Conservation (phyloP, 2,888 invertebrate genomes). For the Morinoia aosen region DNA sequence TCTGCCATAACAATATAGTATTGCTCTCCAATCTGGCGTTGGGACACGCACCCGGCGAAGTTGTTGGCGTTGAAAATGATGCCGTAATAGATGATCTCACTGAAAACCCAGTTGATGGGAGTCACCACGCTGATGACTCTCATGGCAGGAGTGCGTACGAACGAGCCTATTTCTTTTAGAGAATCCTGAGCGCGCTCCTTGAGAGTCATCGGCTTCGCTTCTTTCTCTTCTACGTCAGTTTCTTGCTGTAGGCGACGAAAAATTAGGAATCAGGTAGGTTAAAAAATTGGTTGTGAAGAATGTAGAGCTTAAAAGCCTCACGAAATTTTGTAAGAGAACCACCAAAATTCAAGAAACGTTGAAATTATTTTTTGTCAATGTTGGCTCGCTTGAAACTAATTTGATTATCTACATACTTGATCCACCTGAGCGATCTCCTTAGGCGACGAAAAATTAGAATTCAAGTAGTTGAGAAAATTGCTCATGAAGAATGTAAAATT, state of each 20-base stretch:
- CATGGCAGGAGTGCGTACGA: constrained; percentile 53
- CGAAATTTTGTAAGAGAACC: too few relatives aligned
- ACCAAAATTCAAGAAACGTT: too few relatives aligned
- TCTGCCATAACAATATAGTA: neutral
- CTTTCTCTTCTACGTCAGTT: constrained; percentile 6
- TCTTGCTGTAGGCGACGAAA: neutral
- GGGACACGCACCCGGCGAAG: constrained; percentile 46
- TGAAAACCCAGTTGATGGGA: constrained; percentile 54
- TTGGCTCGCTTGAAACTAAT: too few relatives aligned
- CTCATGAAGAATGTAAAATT: neutral
- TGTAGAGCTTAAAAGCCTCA: neutral
- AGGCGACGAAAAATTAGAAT: too few relatives aligned
- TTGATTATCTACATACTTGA: too few relatives aligned
- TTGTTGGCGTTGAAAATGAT: constrained; percentile 57
- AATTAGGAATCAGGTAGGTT: neutral
- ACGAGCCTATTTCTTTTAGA: constrained; percentile 33
- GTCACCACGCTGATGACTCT: constrained; percentile 42
- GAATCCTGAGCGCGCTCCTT: neutral
- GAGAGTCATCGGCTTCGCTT: neutral
- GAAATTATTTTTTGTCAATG: too few relatives aligned
- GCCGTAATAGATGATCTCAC: constrained; percentile 55
- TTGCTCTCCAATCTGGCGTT: too few relatives aligned
- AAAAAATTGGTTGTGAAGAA: neutral
- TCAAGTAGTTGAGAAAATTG: neutral
- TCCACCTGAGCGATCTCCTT: too few relatives aligned